Base-by-base conservation (phyloP, 2,888 invertebrate genomes). In the Andrena hattorfiana region DNA sequence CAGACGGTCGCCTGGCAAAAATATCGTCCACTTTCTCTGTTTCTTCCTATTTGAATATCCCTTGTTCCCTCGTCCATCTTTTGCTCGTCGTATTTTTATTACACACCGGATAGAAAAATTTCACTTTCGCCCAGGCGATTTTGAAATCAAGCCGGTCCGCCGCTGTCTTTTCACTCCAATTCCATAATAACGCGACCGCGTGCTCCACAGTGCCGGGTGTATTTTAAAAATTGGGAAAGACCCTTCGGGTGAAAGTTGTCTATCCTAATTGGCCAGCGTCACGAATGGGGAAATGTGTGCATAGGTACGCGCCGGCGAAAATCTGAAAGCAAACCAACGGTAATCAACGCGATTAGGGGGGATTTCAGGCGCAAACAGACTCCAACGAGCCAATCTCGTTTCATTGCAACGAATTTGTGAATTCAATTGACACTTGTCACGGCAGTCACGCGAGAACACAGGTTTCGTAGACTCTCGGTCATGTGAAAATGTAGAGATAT, bases 101-200 rank as follows among this genome's bases (percentile, higher is more conserved):
- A 42, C 48, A 13, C 56, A 42, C 16, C n/a, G 48, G 35, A 42
- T 56, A 48, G 60, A 63, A 77, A 72, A 75, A 81, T 74, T 86
- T 79, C 83, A 76, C 85, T 85, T 83, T 85, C 81, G 60, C 67
- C 68, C 64, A n/a, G 23, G 4, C 7, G 70, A 74, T 85, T 86
- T 86, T 73, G 76, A 78, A 81, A 85, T 49, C 68, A 20, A 20
- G 28, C 62, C 66, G 51, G 48, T 30, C 56, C 13, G 7, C 32
- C 7, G 7, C 48, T 56, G 35, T 26, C 54, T 80, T 77, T 80
- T 80, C 78, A 81, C 76, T 84, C 78, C 32, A 84, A 62, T 68
- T 81, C 64, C 49, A 66, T 62, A 59, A 59, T 67, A 49, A 73
- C 68, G 69, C 51, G 67, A 8, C 3, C 68, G 48, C 48, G n/a